phyloP scores from a whole-genome alignment of 2,797 vertebrate genomes.

The Channallabes apus region DNA sequence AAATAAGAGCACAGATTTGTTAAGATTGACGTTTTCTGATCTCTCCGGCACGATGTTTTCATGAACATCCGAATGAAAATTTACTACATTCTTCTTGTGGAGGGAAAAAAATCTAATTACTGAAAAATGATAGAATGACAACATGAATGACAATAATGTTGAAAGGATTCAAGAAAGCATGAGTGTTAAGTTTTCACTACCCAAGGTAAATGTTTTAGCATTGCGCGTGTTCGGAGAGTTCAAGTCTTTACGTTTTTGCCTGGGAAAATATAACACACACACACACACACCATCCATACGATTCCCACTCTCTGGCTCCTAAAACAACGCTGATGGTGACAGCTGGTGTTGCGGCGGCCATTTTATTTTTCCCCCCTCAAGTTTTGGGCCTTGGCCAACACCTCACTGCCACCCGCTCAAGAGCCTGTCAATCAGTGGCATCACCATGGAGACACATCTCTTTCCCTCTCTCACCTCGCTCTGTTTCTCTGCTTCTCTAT shows the following conservation, averaged over 20 bases:
- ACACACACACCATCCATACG: constrained; percentile 47
- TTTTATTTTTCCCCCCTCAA: constrained; percentile 46
- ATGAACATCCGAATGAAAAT: too few species aligned
- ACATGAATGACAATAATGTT: background rate
- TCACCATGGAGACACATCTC: constrained; percentile 54
- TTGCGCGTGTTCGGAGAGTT: too few species aligned
- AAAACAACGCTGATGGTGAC: constrained; percentile 46
- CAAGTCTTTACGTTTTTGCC: constrained; percentile 2
- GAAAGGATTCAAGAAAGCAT: background rate
- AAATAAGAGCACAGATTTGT: background rate
- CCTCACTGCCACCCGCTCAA: constrained; percentile 51
- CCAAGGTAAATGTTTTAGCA: background rate
- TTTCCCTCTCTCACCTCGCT: constrained; percentile 17
- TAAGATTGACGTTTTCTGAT: background rate
- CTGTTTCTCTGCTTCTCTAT: constrained; percentile 33
- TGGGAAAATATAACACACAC: constrained; percentile 48
- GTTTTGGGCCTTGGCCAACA: constrained; percentile 56
- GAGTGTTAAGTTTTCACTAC: background rate
- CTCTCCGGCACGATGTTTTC: too few species aligned
- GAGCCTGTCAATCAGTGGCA: constrained; percentile 52
- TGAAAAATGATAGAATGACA: background rate
- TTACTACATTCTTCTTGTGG: too few species aligned
- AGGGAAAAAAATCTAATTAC: too few species aligned
- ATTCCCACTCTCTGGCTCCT: constrained; percentile 40
- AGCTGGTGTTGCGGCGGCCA: constrained; percentile 49